Percentiles rank a stretch among this genome's conserved stretches.
Evolutionary conservation across 2,888 invertebrate species (phyloP).

Genomic region (Pelosia muscerda): DNA sequence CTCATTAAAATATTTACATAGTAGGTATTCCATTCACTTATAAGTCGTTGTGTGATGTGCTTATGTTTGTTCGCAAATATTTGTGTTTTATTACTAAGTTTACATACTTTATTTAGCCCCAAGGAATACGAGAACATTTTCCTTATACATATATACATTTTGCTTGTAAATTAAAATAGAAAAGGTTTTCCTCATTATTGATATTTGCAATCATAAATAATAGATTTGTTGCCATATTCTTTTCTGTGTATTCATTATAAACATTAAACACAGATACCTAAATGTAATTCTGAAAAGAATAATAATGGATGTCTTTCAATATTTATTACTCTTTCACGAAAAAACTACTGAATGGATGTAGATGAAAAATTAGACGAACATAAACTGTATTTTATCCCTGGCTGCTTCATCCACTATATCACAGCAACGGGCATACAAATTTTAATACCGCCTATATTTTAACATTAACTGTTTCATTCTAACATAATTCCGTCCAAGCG

Average conservation of each 20-base stretch:
- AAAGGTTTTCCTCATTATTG: background rate
- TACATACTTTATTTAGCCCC: slow-evolving; percentile 27
- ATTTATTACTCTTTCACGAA: background rate
- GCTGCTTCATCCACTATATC: no score
- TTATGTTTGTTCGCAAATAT: slow-evolving; percentile 32
- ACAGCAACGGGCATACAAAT: no score
- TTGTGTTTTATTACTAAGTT: slow-evolving; percentile 36
- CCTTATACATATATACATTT: slow-evolving; percentile 9
- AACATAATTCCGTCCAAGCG: slow-evolving; percentile 59
- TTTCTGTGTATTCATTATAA: background rate
- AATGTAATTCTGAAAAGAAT: no score
- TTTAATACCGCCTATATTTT: no score
- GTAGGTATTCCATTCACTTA: slow-evolving; percentile 35
- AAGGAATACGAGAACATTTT: slow-evolving; percentile 14
- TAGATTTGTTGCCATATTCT: background rate
- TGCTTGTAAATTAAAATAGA: slow-evolving; percentile 9
- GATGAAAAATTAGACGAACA: background rate
- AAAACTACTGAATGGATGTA: background rate
- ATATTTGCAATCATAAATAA: background rate
- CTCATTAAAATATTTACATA: slow-evolving; percentile 27
- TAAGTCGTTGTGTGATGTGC: slow-evolving; percentile 19
- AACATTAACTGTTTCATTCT: slow-evolving; percentile 21
- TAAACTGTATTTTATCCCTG: no score
- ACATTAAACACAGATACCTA: background rate
- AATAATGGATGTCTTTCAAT: no score